A percentile compares a stretch with the other conserved stretches of the same genome.
These are phyloP conservation scores for Odontocolon sp. DNA, from an alignment of 2,888 invertebrate species.

Conservation along the genomic window DNA sequence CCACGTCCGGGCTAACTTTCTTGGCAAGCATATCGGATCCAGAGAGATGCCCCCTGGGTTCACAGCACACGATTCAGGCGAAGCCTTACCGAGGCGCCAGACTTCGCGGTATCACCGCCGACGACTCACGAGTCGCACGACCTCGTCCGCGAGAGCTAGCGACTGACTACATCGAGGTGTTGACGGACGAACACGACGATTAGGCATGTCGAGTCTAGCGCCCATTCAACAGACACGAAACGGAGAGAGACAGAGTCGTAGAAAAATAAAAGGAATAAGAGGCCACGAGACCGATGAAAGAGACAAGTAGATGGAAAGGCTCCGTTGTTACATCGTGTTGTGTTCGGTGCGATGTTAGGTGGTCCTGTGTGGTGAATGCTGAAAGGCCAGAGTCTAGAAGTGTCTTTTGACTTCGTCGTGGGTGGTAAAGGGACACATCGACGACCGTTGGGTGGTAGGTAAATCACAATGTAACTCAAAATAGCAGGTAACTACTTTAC, in stretches of 20 bases:
- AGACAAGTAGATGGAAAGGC: constrained; percentile 56
- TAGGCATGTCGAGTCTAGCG: constrained; percentile 58
- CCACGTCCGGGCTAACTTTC: constrained; percentile 49
- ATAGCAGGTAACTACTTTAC: neutral
- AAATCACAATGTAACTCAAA: neutral
- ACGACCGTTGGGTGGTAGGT: neutral
- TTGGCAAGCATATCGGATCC: constrained; percentile 54
- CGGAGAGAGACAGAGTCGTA: constrained; percentile 15
- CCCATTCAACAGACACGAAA: constrained; percentile 9
- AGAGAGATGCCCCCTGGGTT: constrained; percentile 49
- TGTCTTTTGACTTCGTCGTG: constrained; percentile 43
- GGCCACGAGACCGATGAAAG: constrained; percentile 51
- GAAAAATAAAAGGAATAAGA: constrained; percentile 35
- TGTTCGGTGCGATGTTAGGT: constrained; percentile 37
- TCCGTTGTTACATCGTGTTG: constrained; percentile 23
- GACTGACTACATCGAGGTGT: constrained; percentile 51
- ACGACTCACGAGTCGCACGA: constrained; percentile 47
- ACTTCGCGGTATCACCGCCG: constrained; percentile 64
- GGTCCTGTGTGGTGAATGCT: constrained; percentile 47
- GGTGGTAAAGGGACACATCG: constrained; percentile 29
- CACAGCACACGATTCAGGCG: constrained; percentile 24
- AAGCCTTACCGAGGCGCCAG: constrained; percentile 56
- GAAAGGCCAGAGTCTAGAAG: constrained; percentile 42
- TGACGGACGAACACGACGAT: constrained; percentile 71
- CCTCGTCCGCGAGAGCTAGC: constrained; percentile 23